phyloP scores from a whole-genome alignment of 2,797 vertebrate genomes.

The Acanthiza pusilla region DNA sequence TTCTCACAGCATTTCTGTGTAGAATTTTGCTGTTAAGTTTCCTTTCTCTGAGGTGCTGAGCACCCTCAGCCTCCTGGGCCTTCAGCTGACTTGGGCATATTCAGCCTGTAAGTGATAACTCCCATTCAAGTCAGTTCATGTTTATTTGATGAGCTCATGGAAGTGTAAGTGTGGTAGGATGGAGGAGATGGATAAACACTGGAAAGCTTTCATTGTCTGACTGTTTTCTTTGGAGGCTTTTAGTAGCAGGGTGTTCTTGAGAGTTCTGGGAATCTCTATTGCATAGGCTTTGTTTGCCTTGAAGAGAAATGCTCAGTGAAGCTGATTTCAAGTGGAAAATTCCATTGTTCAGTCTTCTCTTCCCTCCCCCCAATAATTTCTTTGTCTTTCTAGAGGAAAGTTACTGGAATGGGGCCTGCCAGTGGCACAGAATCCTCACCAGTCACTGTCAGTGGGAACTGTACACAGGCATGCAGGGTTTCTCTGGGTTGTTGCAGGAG shows the following conservation, averaged over 20 bases:
- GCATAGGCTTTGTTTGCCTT: slow-evolving; percentile 24
- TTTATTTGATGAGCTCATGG: slow-evolving; percentile 52
- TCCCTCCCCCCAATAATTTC: background rate
- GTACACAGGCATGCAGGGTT: background rate
- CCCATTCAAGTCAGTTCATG: background rate
- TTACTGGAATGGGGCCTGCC: slow-evolving; percentile 10
- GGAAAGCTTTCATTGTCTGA: slow-evolving; percentile 26
- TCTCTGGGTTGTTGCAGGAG: background rate
- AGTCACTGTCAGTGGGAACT: background rate
- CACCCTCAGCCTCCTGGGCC: background rate
- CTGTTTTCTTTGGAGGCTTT: slow-evolving; percentile 51
- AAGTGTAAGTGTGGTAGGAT: slow-evolving; percentile 7
- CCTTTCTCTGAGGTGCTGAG: background rate
- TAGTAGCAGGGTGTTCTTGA: background rate
- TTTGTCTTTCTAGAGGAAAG: slow-evolving; percentile 18
- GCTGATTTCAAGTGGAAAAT: slow-evolving; percentile 47
- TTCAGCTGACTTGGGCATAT: background rate
- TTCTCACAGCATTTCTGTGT: background rate
- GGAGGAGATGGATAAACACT: slow-evolving; percentile 2
- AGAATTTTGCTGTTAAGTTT: background rate
- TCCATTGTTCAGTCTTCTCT: slow-evolving; percentile 2
- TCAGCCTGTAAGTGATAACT: background rate
- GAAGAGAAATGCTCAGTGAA: slow-evolving; percentile 1
- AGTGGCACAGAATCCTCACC: background rate
- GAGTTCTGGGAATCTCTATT: slow-evolving; percentile 18